Base-by-base conservation (phyloP, 2,113 vertebrate species). In the Acanthochromis polyacanthus region DNA sequence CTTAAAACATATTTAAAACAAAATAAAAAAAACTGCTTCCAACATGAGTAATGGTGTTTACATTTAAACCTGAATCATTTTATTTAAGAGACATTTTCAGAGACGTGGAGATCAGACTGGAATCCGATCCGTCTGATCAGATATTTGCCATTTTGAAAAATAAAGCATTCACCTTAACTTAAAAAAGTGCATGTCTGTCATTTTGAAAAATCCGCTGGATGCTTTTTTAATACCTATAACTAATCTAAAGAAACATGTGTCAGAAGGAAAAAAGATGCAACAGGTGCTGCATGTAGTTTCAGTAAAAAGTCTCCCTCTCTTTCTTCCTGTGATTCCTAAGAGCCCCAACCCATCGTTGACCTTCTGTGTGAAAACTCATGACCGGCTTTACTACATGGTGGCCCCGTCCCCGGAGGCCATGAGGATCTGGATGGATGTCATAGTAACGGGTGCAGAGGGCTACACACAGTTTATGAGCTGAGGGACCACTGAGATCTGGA, bases 381-480 rank as follows among this genome's bases (percentile, higher is more conserved):
- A 98, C 92, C 96, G 98, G n/a, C 94, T 99, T 3, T 99, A 99
- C 93, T 99, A 95, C 93, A 95, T 99, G 96, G 98, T 99, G 90
- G 98, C 98, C 0, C 98, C 97, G 0, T 97, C 98, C 0, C 95
- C 97, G 0, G 98, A 99, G 91, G 97, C 98, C 91, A 98, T 99
- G 98, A 95, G 98, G 76, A 95, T 95, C 86, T 95, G 94, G 94
- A 95, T 95, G 94, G 94, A 95, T 72, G 94, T 95, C 81, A 98
- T 99, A 9, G 97, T 99, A 85, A 99, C 98, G 0, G 98, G 98
- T 1, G 97, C 98, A 0, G 98, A 99, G 93, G 98, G 98, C 22
- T 99, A 99, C 85, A 99, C 98, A 0, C 97, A 98, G 93, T 99
- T 98, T 93, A 95, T 96, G 95, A 97, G 93, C 94, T 97, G 93